A percentile compares a stretch with the other conserved stretches of the same genome.
Conservation (phyloP, 2,113 vertebrate species). For the Sturnira hondurensis region DNA sequence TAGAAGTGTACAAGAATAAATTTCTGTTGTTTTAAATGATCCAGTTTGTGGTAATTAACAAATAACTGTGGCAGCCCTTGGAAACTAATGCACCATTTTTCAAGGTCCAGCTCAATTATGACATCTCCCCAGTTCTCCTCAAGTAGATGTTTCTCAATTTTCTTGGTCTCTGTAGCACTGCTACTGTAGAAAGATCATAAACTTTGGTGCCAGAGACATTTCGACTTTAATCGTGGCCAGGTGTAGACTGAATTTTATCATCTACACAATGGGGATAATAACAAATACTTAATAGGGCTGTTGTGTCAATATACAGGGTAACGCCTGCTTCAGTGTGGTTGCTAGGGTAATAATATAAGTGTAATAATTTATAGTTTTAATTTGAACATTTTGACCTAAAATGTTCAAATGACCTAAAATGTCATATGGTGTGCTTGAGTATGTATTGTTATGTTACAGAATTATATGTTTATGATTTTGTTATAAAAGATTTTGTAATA, state of each 20-base stretch:
- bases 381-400: too few species aligned
- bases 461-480: too few species aligned
- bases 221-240: background rate
- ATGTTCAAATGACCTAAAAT: too few species aligned
- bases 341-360: too few species aligned
- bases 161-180: background rate
- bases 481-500: too few species aligned
- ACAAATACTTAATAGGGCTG: background rate
- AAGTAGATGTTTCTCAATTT: background rate
- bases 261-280: background rate
- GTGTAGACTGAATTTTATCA: background rate
- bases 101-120: background rate
- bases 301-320: background rate
- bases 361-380: too few species aligned
- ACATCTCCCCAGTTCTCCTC: background rate
- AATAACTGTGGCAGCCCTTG: background rate
- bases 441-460: too few species aligned
- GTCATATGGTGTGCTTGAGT: too few species aligned
- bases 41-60: background rate
- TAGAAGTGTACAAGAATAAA: background rate
- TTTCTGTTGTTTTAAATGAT: background rate
- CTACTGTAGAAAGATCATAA: background rate
- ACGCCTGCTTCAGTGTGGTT: too few species aligned
- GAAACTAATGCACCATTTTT: background rate
- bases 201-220: background rate